Base-by-base conservation (phyloP, 2,888 invertebrate genomes). In the Platerodrilus igneus region DNA sequence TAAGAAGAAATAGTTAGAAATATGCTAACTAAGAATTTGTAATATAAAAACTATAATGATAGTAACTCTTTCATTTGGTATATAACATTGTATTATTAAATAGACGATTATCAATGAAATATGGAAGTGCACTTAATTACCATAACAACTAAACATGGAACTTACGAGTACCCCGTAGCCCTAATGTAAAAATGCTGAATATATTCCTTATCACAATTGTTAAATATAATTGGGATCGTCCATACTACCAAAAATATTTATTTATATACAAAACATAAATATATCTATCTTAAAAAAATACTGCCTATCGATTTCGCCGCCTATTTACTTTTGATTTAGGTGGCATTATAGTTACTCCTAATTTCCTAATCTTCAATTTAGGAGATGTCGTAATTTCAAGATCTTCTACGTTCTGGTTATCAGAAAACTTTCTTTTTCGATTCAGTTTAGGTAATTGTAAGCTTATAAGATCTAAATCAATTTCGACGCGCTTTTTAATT, bases 401-500 rank as follows among this genome's bases (percentile, higher is more conserved):
- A 23, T 31, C 37, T 14, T 42, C 30, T 16, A 17, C 37, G 23
- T 43, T 38, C n/a, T 32, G 20, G n/a, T 51, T 46, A 72, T 48
- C 67, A 67, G 54, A 72, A 72, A 25, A 71, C 67, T 34, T 54
- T 62, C 41, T 58, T 59, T 47, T 56, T 57, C 43, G 51, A 51
- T 29, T 53, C 56, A 11, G 53, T 44, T n/a, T 18, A 28, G 11
- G n/a, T 28, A 4, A 30, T n/a, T n/a, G n/a, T n/a, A n/a, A n/a
- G n/a, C n/a, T n/a, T n/a, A n/a, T n/a, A n/a, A n/a, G n/a, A n/a
- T n/a, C n/a, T n/a, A n/a, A n/a, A n/a, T n/a, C n/a, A 37, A 8
- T 10, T 17, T 2, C 25, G 9, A 7, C 3, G 13, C 8, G 19
- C 26, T 10, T 34, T 26, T 17, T 14, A 18, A 26, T 26, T 40